Base-by-base conservation (phyloP, 2,113 vertebrate species). In the Spilogale gracilis region DNA sequence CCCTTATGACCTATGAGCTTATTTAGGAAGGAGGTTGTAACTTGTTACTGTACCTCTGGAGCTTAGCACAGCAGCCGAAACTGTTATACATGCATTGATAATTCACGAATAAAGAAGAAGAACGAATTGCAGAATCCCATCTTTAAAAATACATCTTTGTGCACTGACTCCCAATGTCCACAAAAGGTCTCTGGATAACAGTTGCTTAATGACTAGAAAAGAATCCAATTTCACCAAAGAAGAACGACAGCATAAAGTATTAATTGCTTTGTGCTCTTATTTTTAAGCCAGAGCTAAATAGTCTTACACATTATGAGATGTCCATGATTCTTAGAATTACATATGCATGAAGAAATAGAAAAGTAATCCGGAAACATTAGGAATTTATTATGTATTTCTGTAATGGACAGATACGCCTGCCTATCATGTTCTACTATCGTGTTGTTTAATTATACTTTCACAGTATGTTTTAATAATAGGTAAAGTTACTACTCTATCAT, bases 11-110 rank as follows among this genome's bases (percentile, higher is more conserved):
- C 27, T 91, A n/a, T 0, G 5, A 76, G 9, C 8, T 80, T 82
- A 56, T 91, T 93, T 89, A 78, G 65, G 18, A 54, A 90, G 93
- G 27, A 10, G 10, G 50, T 20, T 86, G 7, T 89, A 94, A 95
- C 11, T 74, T 69, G 48, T 94, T 63, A 65, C 23, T 73, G 14
- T 30, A 81, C 30, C 30, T 63, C 80, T 48, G 91, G 9, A 38
- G 38, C 21, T 83, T 69, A 85, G 38, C 76, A 32, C 8, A 82
- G 12, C 0, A 76, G 63, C 13, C 80, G 5, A n/a, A 88, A 79
- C n/a, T 76, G 71, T 79, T n/a, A 17, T 38, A 13, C 38, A 81
- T 13, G 17, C 11, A 80, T 11, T 27, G 79, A 67, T 38, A 60
- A 94, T 60, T 81, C n/a, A 73, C 20, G 96, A 88, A 56, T 50